Base-by-base conservation (phyloP, 2,888 invertebrate species). In the Folsomia manolachei region DNA sequence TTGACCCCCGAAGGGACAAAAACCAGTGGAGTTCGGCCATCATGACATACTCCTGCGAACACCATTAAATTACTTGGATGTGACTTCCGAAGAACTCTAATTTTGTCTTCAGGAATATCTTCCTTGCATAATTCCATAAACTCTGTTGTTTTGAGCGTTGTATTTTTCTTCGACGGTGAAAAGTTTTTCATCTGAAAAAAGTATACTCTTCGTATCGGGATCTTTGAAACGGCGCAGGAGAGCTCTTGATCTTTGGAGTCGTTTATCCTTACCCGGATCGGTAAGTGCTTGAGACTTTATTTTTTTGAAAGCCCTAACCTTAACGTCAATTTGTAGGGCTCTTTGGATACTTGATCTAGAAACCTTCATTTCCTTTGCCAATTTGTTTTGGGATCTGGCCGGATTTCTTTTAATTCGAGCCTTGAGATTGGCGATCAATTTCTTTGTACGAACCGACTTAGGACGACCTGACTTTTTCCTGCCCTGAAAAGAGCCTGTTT, bases 161-260 rank as follows among this genome's bases (percentile, higher is more conserved):
- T 60, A 69, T 19, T 27, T n/a, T 27, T 14, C 51, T 21, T 61
- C 62, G 23, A 62, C 25, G 1, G 61, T 69, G 24, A 69, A 69
- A 27, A 27, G 56, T 69, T 69, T 69, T 39, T 69, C 69, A 25
- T 60, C 69, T 4, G 24, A 26, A 39, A 68, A 68, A 62, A 69
- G 63, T 1, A 25, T 27, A 4, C 2, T 27, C 23, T 62, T n/a
- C 1, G 25, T 27, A 14, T n/a, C 25, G 1, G 9, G 11, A 19
- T 21, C 19, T 27, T 2, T 24, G 14, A 26, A 62, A n/a, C 61
- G 61, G 27, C 27, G 7, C 18, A 66, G 18, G 9, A 66, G 66
- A n/a, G 23, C 39, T 66, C 51, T 66, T 23, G 27, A 51, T 52
- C 52, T 39, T 21, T 56, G 4, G 7, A 56, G 19, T 21, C 56